A percentile compares a stretch with the other conserved stretches of the same genome.
These are phyloP conservation scores for Furnarius figulus DNA, from an alignment of 2,113 vertebrate species.

Conservation along the genomic window DNA sequence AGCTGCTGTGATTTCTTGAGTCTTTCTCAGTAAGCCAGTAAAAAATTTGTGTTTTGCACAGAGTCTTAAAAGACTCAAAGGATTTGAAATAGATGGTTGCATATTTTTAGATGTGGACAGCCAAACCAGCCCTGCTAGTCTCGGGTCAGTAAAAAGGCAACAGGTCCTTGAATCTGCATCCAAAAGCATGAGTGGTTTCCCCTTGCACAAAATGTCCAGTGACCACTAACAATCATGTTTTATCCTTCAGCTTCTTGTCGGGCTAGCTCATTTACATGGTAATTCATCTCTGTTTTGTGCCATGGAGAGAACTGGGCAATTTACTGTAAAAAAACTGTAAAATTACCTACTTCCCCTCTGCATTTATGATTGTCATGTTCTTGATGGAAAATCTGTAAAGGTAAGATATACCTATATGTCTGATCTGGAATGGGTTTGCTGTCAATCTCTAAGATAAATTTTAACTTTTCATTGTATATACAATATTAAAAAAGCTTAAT, in stretches of 20 bases:
- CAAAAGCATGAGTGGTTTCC: background rate
- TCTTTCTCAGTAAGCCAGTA: background rate
- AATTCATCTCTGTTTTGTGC: background rate
- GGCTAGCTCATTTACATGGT: conserved; percentile 11
- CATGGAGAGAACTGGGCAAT: background rate
- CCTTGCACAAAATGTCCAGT: background rate
- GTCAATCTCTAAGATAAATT: background rate
- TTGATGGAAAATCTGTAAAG: background rate
- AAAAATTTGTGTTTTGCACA: background rate
- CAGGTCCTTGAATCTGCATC: background rate
- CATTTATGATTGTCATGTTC: background rate
- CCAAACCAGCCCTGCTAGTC: background rate
- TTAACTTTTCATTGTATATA: background rate
- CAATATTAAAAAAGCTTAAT: background rate
- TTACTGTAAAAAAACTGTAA: background rate
- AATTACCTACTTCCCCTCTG: background rate
- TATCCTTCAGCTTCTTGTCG: conserved; percentile 38
- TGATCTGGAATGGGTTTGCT: background rate
- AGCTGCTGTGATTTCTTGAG: background rate
- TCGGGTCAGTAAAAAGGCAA: background rate
- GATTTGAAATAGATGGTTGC: background rate
- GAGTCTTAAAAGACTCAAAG: background rate
- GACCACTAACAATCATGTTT: background rate
- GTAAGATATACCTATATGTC: background rate
- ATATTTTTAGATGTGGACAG: background rate